Percentiles rank a stretch among this genome's conserved stretches.
phyloP scores from a whole-genome alignment of 2,888 invertebrate species.

The Tenodera sinensis region DNA sequence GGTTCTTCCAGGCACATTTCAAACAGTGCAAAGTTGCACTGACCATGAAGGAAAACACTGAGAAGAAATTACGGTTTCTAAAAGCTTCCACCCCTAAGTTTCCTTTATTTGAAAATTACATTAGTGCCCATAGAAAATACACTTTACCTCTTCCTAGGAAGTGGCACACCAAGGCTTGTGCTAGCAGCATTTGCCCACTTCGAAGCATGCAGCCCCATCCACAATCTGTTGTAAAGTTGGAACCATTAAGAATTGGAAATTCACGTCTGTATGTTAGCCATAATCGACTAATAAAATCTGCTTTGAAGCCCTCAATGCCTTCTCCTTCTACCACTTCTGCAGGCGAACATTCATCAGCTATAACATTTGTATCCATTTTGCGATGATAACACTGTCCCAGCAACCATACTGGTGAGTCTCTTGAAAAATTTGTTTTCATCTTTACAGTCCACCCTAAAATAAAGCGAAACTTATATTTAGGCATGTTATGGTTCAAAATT shows the following conservation, averaged over 20 bases:
- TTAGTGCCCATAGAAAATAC: neutral
- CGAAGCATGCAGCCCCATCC: conserved; percentile 92
- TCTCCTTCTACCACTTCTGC: conserved; percentile 19
- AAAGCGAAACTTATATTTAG: no score
- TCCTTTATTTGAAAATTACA: no score
- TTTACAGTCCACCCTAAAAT: conserved; percentile 69
- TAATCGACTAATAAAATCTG: conserved; percentile 76
- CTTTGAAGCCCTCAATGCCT: conserved; percentile 79
- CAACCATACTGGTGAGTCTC: conserved; percentile 84
- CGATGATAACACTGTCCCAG: conserved; percentile 79
- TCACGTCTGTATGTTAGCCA: conserved; percentile 88
- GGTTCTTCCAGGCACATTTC: no score
- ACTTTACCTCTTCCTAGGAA: conserved; percentile 71
- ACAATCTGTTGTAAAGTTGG: conserved; percentile 82
- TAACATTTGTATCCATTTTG: conserved; percentile 43
- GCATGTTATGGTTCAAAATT: no score
- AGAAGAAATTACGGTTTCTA: no score
- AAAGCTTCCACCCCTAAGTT: no score
- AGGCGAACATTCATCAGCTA: neutral
- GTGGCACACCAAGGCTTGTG: conserved; percentile 79
- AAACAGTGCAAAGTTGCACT: no score
- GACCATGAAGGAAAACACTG: no score
- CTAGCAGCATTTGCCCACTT: conserved; percentile 89
- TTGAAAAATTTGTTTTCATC: conserved; percentile 70
- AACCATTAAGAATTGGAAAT: conserved; percentile 76